Conservation (phyloP, 2,888 invertebrate species). For the Minunthozetes semirufus region DNA sequence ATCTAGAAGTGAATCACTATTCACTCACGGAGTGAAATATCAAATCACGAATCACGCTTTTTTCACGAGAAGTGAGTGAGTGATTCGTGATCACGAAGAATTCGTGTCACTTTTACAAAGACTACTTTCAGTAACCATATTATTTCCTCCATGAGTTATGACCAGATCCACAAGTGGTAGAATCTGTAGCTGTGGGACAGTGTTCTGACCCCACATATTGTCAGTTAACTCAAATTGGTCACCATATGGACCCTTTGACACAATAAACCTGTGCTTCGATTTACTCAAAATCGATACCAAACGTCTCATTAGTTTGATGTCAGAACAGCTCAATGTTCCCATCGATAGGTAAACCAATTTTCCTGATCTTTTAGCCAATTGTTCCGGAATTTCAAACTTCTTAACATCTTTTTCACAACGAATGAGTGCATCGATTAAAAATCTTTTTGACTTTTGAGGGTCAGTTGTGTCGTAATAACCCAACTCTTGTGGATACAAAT, state of each 20-base stretch:
- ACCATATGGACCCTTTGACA: slow-evolving; percentile 3
- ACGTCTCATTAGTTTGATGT: not conserved
- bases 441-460: not conserved
- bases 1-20: no score
- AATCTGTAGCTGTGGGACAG: not conserved
- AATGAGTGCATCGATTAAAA: not conserved
- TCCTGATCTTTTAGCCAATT: not conserved
- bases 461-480: no score
- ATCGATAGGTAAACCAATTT: slow-evolving; percentile 28
- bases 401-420: not conserved
- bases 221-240: not conserved
- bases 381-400: slow-evolving; percentile 10
- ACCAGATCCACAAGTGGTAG: slow-evolving; percentile 21
- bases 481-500: not conserved
- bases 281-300: not conserved
- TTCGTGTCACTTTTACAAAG: no score
- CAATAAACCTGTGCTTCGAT: slow-evolving; percentile 11
- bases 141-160: slow-evolving; percentile 14
- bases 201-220: slow-evolving; percentile 30
- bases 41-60: no score
- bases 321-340: not conserved
- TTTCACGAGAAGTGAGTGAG: no score
- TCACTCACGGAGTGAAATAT: no score
- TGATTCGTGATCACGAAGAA: no score
- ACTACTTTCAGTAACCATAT: not conserved